Percentiles rank a stretch among this genome's conserved stretches.
phyloP scores from a whole-genome alignment of 37 sponge, comb jelly and placozoan species.

The Corticium candelabrum region DNA sequence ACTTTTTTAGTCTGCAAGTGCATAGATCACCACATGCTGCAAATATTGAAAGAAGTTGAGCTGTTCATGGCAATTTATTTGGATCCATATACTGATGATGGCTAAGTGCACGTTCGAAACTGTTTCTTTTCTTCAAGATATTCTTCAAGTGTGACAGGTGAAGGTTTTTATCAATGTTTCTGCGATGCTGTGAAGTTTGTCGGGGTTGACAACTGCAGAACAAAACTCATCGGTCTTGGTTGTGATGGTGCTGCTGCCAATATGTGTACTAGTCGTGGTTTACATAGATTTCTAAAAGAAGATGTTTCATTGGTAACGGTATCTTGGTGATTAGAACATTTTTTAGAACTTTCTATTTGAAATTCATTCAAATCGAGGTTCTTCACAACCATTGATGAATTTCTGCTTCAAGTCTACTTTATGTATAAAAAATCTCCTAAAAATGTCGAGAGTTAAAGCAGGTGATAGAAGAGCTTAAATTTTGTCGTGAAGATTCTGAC shows the following conservation, averaged over 20 bases:
- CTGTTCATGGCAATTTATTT: conserved; percentile 1
- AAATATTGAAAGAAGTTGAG: neutral
- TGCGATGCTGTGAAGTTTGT: neutral
- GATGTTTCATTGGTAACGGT: conserved; percentile 38
- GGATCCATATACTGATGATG: neutral
- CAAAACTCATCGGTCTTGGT: neutral
- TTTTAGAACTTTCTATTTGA: conserved; percentile 45
- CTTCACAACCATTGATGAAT: conserved; percentile 38
- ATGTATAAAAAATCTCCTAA: conserved; percentile 46
- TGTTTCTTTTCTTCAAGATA: neutral
- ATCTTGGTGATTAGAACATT: conserved; percentile 56
- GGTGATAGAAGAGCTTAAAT: conserved; percentile 29
- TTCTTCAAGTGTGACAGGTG: neutral
- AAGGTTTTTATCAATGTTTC: neutral
- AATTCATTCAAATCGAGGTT: conserved; percentile 37
- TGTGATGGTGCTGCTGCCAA: conserved; percentile 3
- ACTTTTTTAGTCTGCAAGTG: neutral
- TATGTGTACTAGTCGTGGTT: conserved; percentile 18
- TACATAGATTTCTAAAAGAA: conserved; percentile 20
- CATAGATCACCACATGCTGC: neutral
- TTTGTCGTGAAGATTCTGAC: conserved; percentile 21
- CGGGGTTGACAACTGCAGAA: neutral
- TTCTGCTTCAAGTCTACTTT: conserved; percentile 40
- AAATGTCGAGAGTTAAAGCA: conserved; percentile 46
- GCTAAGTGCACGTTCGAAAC: conserved; percentile 1